Evolutionary conservation across 2,113 vertebrate genomes (phyloP), one percentile per base, ranked within the genome.

Genomic region (Odobenus rosmarus): DNA sequence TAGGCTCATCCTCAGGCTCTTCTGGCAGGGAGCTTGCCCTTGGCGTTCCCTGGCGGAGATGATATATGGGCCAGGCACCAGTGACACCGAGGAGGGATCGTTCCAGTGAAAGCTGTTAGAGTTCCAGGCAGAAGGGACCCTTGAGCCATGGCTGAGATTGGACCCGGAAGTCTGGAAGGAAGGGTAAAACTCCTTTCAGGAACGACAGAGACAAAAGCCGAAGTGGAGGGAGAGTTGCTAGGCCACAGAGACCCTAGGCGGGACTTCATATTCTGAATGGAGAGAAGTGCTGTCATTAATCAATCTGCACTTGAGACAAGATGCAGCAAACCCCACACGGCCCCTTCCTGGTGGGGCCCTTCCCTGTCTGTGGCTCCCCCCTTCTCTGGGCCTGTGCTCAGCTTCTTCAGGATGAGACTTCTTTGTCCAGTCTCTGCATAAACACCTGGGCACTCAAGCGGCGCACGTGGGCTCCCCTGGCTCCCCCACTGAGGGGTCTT

Each of bases 31-130:
- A 53, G 5, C 26, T 28, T 2, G 10, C 18, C 1, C 26, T 28
- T 2, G 13, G 24, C 0, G 0, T 55, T 83, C 18, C 5, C 0
- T 16, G 0, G 3, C 8, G 62, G 23, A 4, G 11, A 13, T 24
- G 33, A 9, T 33, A 3, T 0, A 2, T 0, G 5, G 36, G 1
- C n/a, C 53, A 42, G 42, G 53, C 28, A 39, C 21, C 15, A 1
- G 19, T 28, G 31, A 15, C 18, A 13, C 21, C 0, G 1, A 11
- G 15, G 8, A 33, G 15, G 19, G 84, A 42, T 7, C 13, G 3
- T n/a, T 33, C 51, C 8, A 23, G 62, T 6, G 62, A 67, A 33
- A 0, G 31, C 62, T 64, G 14, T 15, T 64, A 64, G 62, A 64
- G 62, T 15, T 64, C 62, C 28, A 64, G 62, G 62, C 14, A 1